Conservation (phyloP, 2,888 invertebrate genomes). For the Gasteruption jaculator region DNA sequence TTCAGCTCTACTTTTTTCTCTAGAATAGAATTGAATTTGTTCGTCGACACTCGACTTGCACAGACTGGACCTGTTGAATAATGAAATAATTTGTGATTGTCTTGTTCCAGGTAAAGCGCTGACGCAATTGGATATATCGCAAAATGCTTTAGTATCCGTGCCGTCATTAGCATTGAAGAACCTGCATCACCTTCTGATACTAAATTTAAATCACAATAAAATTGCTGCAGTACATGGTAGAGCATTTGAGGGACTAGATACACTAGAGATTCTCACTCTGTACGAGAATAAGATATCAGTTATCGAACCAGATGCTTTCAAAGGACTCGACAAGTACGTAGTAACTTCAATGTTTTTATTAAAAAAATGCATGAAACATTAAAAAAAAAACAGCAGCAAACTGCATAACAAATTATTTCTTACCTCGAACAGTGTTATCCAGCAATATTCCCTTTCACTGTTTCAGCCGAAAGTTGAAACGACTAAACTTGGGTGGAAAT, state of each 20-base stretch:
- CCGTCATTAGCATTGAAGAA: slow-evolving; percentile 77
- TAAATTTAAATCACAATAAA: slow-evolving; percentile 86
- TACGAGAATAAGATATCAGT: slow-evolving; percentile 80
- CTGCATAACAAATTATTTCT: no score
- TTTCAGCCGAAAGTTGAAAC: slow-evolving; percentile 68
- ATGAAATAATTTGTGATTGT: not conserved
- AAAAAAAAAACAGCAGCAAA: no score
- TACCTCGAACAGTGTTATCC: no score
- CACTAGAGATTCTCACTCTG: slow-evolving; percentile 79
- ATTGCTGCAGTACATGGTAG: slow-evolving; percentile 73
- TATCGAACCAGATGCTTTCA: slow-evolving; percentile 79
- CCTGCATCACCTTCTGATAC: slow-evolving; percentile 76
- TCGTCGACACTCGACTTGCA: no score
- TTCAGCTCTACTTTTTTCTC: no score
- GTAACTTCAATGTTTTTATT: slow-evolving; percentile 6
- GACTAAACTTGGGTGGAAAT: slow-evolving; percentile 83
- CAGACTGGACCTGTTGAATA: no score
- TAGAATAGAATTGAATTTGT: not conserved
- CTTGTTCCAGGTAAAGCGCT: slow-evolving; percentile 68
- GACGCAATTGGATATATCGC: slow-evolving; percentile 83
- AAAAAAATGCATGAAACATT: not conserved
- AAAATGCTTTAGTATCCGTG: slow-evolving; percentile 75
- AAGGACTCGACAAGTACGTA: slow-evolving; percentile 84
- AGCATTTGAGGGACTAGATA: slow-evolving; percentile 83
- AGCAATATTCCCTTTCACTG: slow-evolving; percentile 11